A percentile compares a stretch with the other conserved stretches of the same genome.
phyloP scores from a whole-genome alignment of 2,888 invertebrate species.

The Brachylomia viminalis region DNA sequence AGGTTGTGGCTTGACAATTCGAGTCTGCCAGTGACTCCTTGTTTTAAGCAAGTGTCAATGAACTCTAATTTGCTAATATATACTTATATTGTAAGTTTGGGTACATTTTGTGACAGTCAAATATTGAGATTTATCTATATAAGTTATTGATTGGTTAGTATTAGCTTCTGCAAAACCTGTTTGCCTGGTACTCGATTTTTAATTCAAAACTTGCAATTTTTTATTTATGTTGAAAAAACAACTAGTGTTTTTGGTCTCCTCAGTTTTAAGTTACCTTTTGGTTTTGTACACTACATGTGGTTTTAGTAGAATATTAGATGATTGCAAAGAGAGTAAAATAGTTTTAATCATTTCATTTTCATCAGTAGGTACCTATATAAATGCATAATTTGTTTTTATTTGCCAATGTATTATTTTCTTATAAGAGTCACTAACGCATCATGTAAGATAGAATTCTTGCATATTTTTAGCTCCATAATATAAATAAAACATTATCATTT shows the following conservation, averaged over 20 bases:
- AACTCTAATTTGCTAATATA: constrained; percentile 44
- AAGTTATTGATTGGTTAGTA: constrained; percentile 51
- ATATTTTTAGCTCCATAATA: background rate
- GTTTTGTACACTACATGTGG: constrained; percentile 4
- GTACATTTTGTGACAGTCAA: constrained; percentile 36
- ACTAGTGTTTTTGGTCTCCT: background rate
- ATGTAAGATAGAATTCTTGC: too few species aligned
- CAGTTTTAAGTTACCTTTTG: background rate
- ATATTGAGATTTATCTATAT: constrained; percentile 1
- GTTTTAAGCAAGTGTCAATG: constrained; percentile 43
- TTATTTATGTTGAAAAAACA: background rate
- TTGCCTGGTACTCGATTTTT: constrained; percentile 47
- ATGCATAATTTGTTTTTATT: too few species aligned
- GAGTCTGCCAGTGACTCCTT: constrained; percentile 32
- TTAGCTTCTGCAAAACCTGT: constrained; percentile 50
- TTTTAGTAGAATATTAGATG: constrained; percentile 4
- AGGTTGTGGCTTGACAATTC: constrained; percentile 35
- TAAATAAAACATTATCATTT: constrained; percentile 8
- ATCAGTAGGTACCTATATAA: background rate
- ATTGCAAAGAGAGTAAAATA: background rate
- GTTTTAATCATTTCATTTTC: background rate
- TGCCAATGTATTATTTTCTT: background rate
- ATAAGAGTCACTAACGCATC: too few species aligned
- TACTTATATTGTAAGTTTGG: constrained; percentile 29
- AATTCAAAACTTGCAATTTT: constrained; percentile 36